Evolutionary conservation across 2,888 invertebrate species (phyloP), one percentile per base, ranked within the genome.

Genomic region (Odontocerum albicorne): DNA sequence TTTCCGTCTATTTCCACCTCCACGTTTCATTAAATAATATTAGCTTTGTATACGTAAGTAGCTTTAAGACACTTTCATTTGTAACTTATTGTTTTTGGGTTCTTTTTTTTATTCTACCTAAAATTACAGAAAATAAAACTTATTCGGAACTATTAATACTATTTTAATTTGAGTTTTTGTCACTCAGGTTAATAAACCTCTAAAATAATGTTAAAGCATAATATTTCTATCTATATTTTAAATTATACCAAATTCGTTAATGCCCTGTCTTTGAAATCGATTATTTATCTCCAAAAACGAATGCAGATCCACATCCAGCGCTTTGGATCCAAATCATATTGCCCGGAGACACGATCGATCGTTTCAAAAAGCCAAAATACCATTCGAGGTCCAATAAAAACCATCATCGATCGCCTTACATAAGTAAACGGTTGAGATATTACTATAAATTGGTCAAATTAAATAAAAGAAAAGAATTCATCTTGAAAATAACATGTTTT

Each of bases 361-460:
- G 40, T 39, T 47, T n/a, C 45, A 35, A 49, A 54, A 49, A 49
- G 21, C 27, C 43, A 20, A 57, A 46, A 54, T 15, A 21, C 54
- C 45, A 45, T 53, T 46, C 49, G 36, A 43, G 52, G 38, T 40
- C 60, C 57, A 51, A 60, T 60, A 60, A 53, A 57, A 54, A 57
- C 60, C 57, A 57, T 60, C 60, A 60, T 57, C 55, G 54, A 57
- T 54, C 43, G 49, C 51, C 51, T 31, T 19, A 38, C 43, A 44
- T 49, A 55, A 59, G 59, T 52, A 59, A 59, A 59, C 51, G 58
- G 55, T 38, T 47, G 51, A 46, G 55, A 31, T 43, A 55, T 59
- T 52, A 55, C 59, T 31, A 59, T 50, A 59, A 59, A 59, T 59
- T 59, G 59, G 56, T 53, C 59, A 59, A 59, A 59, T 59, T 59